Evolutionary conservation across 1,140 invertebrate genomes (phyloP), one percentile per base, ranked within the genome.

Genomic region (Drosophila sp.): DNA sequence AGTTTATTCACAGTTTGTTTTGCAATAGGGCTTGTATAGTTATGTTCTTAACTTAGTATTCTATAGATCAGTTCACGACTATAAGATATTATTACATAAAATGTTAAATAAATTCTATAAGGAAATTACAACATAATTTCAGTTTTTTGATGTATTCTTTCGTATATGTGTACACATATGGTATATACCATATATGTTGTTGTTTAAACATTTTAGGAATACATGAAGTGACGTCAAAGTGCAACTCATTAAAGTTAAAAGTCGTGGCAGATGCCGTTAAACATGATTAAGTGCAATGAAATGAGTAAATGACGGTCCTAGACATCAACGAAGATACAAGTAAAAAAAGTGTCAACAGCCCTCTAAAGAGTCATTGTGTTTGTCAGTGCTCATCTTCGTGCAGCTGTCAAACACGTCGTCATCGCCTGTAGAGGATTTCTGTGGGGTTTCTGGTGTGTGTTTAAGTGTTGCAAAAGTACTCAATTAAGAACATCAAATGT

Each of bases 401-500:
- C 41, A 57, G 54, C 27, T 64, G 46, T 43, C 50, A 71, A 71
- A 56, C 41, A 71, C 51, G 67, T 58, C 45, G 36, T 13, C 38
- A 63, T 29, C 43, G 36, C 29, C 38, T 34, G 25, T 3, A 50
- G 46, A 29, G 46, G n/a, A 32, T 48, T 27, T 48, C 21, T 48
- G 7, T 50, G 46, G 25, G 25, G 21, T 53, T 53, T 36, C 29
- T 34, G 13, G 63, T 65, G 72, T 58, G 56, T 38, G 58, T 36
- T 80, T 72, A 64, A 86, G 81, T 78, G 63, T 73, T 78, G 59
- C 71, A 72, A 78, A 86, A 86, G 82, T 76, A 76, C 82, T 86
- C 78, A 86, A 86, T 86, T 86, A 86, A 86, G 80, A 86, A 87
- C 82, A 82, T 86, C 75, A 86, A 86, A 84, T 66, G 38, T 83